phyloP scores from a whole-genome alignment of 2,797 vertebrate genomes.

The Gymnothorax reevesii region DNA sequence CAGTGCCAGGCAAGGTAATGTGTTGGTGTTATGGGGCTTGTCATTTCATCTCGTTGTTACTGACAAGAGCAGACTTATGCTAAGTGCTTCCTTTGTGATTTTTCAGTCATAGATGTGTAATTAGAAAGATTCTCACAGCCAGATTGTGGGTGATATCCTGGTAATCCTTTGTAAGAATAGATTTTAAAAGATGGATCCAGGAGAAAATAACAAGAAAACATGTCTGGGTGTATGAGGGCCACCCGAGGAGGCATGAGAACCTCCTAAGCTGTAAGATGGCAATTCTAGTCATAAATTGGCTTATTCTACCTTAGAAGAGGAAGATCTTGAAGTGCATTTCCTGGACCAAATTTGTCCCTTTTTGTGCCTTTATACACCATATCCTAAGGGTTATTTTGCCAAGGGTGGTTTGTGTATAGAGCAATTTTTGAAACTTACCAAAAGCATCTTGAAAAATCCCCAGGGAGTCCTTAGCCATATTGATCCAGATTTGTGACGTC shows the following conservation, averaged over 20 bases:
- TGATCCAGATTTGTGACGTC: too few relatives aligned
- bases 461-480: too few relatives aligned
- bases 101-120: neutral
- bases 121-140: neutral
- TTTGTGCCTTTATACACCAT: too few relatives aligned
- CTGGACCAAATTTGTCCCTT: too few relatives aligned
- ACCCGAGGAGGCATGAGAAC: constrained; percentile 5
- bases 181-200: neutral
- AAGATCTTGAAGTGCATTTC: neutral
- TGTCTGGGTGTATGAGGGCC: neutral
- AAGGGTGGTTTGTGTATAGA: too few relatives aligned
- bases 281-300: neutral
- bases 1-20: neutral
- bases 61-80: neutral
- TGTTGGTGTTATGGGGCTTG: neutral
- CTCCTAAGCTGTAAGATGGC: neutral
- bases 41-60: neutral
- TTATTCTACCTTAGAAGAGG: neutral
- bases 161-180: constrained; percentile 13
- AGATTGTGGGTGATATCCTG: constrained; percentile 4
- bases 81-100: neutral
- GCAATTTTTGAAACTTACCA: too few relatives aligned
- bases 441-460: too few relatives aligned
- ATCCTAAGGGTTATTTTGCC: too few relatives aligned
- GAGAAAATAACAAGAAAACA: constrained; percentile 13